A percentile compares a stretch with the other conserved stretches of the same genome.
Conservation (phyloP, 2,797 vertebrate genomes). For the Onychomys leucogaster region DNA sequence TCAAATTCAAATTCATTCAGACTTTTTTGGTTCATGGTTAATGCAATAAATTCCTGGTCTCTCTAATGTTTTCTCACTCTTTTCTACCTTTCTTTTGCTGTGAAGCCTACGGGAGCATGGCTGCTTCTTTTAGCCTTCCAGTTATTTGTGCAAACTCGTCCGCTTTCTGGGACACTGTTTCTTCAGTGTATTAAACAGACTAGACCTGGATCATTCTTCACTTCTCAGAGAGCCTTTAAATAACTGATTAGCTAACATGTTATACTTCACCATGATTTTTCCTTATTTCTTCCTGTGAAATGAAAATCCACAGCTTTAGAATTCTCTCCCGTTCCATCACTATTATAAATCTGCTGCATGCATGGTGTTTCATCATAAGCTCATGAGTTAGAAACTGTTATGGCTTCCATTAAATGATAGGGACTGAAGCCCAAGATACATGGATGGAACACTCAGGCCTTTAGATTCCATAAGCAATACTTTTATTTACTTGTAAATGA, state of each 20-base stretch:
- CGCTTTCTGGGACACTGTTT: not conserved
- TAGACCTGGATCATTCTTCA: not conserved
- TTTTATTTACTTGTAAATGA: not conserved
- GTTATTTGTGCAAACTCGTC: not conserved
- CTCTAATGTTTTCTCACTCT: not conserved
- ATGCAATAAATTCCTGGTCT: not conserved
- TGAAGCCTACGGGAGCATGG: not conserved
- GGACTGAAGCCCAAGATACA: not conserved
- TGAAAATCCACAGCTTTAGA: not conserved
- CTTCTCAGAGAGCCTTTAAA: not conserved
- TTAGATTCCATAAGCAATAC: not conserved
- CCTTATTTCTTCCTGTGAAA: constrained; percentile 9
- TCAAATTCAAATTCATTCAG: not conserved
- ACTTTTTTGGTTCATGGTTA: not conserved
- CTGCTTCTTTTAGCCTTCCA: not conserved
- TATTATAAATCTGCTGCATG: not conserved
- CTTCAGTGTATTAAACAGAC: not conserved
- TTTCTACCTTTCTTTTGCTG: not conserved
- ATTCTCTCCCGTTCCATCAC: not conserved
- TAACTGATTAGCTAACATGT: not conserved
- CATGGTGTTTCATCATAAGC: not conserved
- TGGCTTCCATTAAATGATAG: not conserved
- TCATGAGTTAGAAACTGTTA: not conserved
- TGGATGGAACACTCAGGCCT: not conserved
- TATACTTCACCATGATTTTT: not conserved